Evolutionary conservation across 2,888 invertebrate species (phyloP).

Genomic region (Trypoxylon attenuatum): DNA sequence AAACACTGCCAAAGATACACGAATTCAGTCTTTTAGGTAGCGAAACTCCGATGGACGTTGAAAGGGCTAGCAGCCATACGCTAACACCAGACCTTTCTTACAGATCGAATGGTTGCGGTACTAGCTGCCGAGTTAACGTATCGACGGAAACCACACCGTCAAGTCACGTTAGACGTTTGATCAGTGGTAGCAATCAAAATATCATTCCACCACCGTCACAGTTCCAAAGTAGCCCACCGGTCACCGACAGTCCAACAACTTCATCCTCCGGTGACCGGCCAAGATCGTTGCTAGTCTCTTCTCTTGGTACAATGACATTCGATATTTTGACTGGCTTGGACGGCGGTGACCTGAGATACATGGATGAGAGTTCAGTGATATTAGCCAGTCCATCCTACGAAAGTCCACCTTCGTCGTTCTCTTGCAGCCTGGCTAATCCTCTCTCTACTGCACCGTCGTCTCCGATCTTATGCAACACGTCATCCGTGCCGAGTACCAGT

Average conservation of each 20-base stretch:
- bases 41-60: conserved; percentile 76
- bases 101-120: conserved; percentile 52
- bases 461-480: conserved; percentile 77
- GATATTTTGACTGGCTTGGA: conserved; percentile 88
- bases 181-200: conserved; percentile 75
- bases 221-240: conserved; percentile 82
- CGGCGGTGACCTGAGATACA: conserved; percentile 90
- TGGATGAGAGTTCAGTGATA: conserved; percentile 93
- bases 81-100: conserved; percentile 71
- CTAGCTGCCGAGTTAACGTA: conserved; percentile 26
- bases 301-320: conserved; percentile 80
- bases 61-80: conserved; percentile 71
- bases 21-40: conserved; percentile 81
- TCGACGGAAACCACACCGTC: conserved; percentile 61
- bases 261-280: conserved; percentile 65
- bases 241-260: conserved; percentile 78
- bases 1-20: conserved; percentile 79
- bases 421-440: conserved; percentile 70
- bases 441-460: conserved; percentile 78
- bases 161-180: conserved; percentile 53
- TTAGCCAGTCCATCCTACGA: conserved; percentile 87
- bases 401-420: conserved; percentile 82
- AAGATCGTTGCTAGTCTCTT: conserved; percentile 62
- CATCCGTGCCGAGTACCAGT: conserved; percentile 79
- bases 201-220: conserved; percentile 85